Percentiles rank a stretch among this genome's conserved stretches.
Conservation (phyloP, 2,797 vertebrate genomes). For the Scarus forsteni region DNA sequence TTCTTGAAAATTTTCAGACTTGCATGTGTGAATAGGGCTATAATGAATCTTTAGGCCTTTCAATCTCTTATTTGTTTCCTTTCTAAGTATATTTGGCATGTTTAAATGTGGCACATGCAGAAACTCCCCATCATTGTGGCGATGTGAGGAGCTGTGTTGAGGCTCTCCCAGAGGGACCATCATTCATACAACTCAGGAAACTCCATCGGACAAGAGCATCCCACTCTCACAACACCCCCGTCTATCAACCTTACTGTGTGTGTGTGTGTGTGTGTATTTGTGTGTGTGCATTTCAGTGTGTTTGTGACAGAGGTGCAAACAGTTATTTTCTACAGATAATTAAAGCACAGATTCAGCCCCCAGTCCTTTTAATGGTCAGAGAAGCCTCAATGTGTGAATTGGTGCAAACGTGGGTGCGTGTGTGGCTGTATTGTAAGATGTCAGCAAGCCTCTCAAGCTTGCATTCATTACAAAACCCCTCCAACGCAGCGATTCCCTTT, state of each 20-base stretch:
- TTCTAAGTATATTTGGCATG: constrained; percentile 64
- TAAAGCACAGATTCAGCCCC: constrained; percentile 70
- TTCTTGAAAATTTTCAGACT: too few species aligned
- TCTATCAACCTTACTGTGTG: constrained; percentile 29
- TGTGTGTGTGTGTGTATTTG: constrained; percentile 13
- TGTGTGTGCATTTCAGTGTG: neutral
- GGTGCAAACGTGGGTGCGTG: constrained; percentile 13
- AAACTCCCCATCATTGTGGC: constrained; percentile 53
- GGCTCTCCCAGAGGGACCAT: constrained; percentile 72
- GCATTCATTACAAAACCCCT: constrained; percentile 62
- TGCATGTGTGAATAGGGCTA: neutral
- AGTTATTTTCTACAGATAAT: constrained; percentile 69
- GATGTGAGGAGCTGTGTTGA: constrained; percentile 48
- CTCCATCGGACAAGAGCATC: constrained; percentile 68
- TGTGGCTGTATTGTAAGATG: constrained; percentile 63
- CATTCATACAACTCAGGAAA: constrained; percentile 84
- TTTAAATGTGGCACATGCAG: constrained; percentile 50
- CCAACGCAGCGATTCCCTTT: constrained; percentile 79
- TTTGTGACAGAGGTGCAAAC: constrained; percentile 5
- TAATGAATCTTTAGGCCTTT: constrained; percentile 59
- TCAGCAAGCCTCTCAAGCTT: constrained; percentile 64
- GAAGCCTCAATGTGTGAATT: constrained; percentile 55
- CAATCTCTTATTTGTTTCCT: constrained; percentile 41
- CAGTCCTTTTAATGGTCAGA: constrained; percentile 38
- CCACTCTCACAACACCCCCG: constrained; percentile 30